phyloP scores from a whole-genome alignment of 2,888 invertebrate genomes.

The Phytoseiulus persimilis region DNA sequence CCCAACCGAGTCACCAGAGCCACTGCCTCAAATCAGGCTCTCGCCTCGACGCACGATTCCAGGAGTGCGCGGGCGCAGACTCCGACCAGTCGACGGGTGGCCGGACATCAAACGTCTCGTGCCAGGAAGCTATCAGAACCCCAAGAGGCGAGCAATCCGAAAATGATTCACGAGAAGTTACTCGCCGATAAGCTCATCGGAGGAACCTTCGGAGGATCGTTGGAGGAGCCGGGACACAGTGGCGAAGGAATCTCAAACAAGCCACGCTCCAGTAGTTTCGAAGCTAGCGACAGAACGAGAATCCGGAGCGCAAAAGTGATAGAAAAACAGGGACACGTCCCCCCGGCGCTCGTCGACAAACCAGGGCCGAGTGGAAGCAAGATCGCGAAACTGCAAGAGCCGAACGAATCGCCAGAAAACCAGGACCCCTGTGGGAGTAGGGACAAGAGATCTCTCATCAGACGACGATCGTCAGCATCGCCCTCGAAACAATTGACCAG shows the following conservation, averaged over 20 bases:
- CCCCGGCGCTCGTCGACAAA: background rate
- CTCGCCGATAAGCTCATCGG: background rate
- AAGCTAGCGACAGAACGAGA: background rate
- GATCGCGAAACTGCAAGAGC: background rate
- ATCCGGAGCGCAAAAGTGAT: background rate
- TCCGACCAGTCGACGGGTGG: background rate
- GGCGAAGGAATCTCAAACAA: background rate
- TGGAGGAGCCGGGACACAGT: background rate
- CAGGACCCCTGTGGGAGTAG: background rate
- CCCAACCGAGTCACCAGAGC: slow-evolving; percentile 19
- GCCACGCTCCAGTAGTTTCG: background rate
- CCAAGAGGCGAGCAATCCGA: background rate
- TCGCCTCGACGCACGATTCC: background rate
- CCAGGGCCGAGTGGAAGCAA: background rate
- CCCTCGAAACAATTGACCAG: background rate
- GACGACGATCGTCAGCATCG: background rate
- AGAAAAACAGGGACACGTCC: background rate
- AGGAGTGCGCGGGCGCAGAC: background rate
- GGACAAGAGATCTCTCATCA: background rate
- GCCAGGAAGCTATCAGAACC: slow-evolving; percentile 12
- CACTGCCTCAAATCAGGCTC: background rate
- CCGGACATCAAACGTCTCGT: background rate
- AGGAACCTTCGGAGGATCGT: background rate
- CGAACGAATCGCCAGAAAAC: background rate
- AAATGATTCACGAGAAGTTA: background rate